A percentile compares a stretch with the other conserved stretches of the same genome.
These are phyloP conservation scores for Poeciliopsis retropinna DNA, from an alignment of 2,113 vertebrate species.

Conservation along the genomic window DNA sequence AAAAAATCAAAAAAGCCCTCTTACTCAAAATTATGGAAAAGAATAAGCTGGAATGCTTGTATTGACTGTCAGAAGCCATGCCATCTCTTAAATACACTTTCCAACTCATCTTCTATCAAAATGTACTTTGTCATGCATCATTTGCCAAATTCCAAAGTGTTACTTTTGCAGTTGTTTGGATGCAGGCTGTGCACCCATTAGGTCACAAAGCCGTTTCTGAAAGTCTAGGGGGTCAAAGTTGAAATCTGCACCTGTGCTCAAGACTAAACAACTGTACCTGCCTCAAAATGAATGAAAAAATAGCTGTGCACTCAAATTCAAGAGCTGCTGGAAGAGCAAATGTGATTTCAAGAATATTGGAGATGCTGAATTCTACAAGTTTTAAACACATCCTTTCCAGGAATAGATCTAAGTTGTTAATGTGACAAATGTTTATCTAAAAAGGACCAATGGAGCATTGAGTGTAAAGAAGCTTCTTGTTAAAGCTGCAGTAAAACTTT, in stretches of 20 bases:
- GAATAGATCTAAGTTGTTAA: not conserved
- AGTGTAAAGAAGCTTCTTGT: not conserved
- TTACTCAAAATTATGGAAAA: too few species aligned
- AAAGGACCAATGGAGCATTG: not conserved
- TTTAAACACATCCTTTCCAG: not conserved
- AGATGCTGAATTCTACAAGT: not conserved
- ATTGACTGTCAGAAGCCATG: not conserved
- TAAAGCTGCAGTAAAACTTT: not conserved
- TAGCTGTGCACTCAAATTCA: constrained; percentile 15
- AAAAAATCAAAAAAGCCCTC: too few species aligned
- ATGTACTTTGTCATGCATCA: constrained; percentile 7
- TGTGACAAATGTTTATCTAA: not conserved
- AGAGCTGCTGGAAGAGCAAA: constrained; percentile 12
- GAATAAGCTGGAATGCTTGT: too few species aligned
- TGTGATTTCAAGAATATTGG: not conserved
- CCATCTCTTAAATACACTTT: not conserved
- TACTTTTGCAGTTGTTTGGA: constrained; percentile 7
- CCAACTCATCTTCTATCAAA: not conserved
- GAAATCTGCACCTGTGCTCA: constrained; percentile 76
- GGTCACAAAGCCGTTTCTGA: constrained; percentile 34
- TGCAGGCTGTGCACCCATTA: constrained; percentile 10
- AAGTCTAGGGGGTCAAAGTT: constrained; percentile 71
- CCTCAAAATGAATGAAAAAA: constrained; percentile 50
- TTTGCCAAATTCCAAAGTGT: constrained; percentile 29
- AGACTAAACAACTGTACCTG: constrained; percentile 78